These are phyloP conservation scores for Drosophila monieri DNA, from an alignment of 2,888 invertebrate genomes.

Conservation along the genomic window DNA sequence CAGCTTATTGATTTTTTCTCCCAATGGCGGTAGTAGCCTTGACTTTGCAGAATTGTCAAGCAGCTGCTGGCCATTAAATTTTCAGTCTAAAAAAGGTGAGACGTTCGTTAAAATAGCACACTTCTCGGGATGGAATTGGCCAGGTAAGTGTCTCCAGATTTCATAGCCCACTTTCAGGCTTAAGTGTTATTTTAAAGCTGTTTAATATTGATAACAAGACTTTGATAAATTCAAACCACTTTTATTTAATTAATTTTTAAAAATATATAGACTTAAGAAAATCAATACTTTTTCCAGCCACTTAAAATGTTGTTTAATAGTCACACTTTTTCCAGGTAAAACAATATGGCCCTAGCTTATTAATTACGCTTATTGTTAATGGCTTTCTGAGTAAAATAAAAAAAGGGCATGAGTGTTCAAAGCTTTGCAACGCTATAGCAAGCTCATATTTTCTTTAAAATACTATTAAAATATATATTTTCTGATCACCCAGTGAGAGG, in stretches of 20 bases:
- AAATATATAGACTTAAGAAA: too few species aligned
- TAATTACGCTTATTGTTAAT: not conserved
- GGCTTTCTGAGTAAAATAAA: not conserved
- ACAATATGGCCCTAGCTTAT: not conserved
- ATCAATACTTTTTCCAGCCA: not conserved
- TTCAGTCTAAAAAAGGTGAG: slow-evolving; percentile 28
- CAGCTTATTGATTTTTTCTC: slow-evolving; percentile 33
- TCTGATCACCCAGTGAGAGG: too few species aligned
- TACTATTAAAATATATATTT: not conserved
- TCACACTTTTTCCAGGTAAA: not conserved
- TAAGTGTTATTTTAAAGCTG: not conserved
- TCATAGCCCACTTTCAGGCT: slow-evolving; percentile 24
- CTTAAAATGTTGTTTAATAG: not conserved
- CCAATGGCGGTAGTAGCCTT: slow-evolving; percentile 21
- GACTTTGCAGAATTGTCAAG: slow-evolving; percentile 45
- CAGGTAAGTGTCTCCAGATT: not conserved
- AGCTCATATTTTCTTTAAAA: not conserved
- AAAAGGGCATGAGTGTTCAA: not conserved
- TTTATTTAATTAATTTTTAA: not conserved
- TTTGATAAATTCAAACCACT: too few species aligned
- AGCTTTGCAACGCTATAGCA: not conserved
- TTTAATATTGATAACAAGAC: too few species aligned
- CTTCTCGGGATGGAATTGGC: slow-evolving; percentile 24
- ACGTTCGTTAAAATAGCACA: slow-evolving; percentile 31
- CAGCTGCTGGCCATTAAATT: slow-evolving; percentile 19